Evolutionary conservation across 1,140 invertebrate genomes (phyloP), one percentile per base, ranked within the genome.

Genomic region (Grapholita molesta): DNA sequence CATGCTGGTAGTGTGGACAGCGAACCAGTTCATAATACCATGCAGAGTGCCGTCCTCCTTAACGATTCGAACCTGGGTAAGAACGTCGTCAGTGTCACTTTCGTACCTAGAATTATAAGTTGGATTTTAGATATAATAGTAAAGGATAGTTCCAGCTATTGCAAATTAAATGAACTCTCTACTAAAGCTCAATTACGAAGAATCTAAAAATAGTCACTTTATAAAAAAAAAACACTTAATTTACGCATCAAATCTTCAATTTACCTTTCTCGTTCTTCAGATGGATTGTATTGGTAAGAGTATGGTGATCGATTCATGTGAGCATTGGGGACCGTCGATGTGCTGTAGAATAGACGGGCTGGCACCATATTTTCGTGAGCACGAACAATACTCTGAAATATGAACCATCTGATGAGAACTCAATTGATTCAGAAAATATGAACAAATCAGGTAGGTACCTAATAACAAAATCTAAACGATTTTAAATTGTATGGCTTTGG

Each of bases 1-100:
- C 97, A 99, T 98, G 55, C 96, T 98, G 1, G 97, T 98, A 0
- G 96, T 95, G 87, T 99, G 98, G 0, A 99, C 96, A 0, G 98
- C 95, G 88, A 97, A 99, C 98, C 98, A 99, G 84, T 96, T 98
- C 71, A 98, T 94, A 0, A 94, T 95, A 0, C 97, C 97, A 21
- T 96, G 74, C 0, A 95, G 77, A 2, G 66, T 92, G 66, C 95
- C 93, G 70, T 95, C 92, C 28, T 92, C 86, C 0, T 90, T 91
- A n/a, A 95, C 88, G 66, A 99, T 95, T 72, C 96, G 95, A 1
- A 99, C 74, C 76, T 98, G 95, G 0, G 95, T 94, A 86, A 99
- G 93, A 0, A 93, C 94, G 81, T 97, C 97, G 82, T 99, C 98
- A 2, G 95, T 95, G 78, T 99, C 90, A 69, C 95, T 88, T 24